Evolutionary conservation across 2,888 invertebrate species (phyloP).

Genomic region (Magallana nippona): DNA sequence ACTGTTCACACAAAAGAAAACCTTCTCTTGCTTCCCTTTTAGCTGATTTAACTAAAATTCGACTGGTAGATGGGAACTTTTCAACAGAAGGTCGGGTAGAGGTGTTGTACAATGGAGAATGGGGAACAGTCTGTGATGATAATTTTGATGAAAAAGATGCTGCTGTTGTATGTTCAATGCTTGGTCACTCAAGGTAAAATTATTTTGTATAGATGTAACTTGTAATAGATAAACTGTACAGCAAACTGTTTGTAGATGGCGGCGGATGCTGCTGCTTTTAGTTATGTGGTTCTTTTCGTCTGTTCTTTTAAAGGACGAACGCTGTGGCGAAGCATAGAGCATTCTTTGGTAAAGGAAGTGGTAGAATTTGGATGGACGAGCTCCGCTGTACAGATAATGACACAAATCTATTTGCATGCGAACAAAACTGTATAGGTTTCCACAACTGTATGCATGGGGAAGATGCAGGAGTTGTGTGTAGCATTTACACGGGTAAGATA

Average conservation of each 20-base stretch:
- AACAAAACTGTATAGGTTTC: conserved; percentile 81
- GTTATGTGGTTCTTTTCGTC: too few species aligned
- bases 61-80: too few species aligned
- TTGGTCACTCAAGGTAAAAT: background rate
- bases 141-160: background rate
- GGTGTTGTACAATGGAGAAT: background rate
- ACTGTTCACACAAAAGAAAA: too few species aligned
- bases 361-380: background rate
- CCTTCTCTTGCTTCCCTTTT: too few species aligned
- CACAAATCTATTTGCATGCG: background rate
- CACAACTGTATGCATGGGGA: conserved; percentile 88
- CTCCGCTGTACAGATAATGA: background rate
- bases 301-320: background rate
- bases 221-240: too few species aligned
- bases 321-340: background rate
- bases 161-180: background rate
- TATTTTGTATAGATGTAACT: too few species aligned
- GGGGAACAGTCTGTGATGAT: background rate
- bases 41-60: too few species aligned
- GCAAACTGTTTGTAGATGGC: too few species aligned
- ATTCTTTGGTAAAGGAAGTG: background rate
- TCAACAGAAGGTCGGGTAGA: too few species aligned
- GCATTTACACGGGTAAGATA: background rate
- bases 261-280: too few species aligned
- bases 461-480: conserved; percentile 84